A percentile compares a stretch with the other conserved stretches of the same genome.
Conservation (phyloP, 2,888 invertebrate species). For the Sinelater perroti region DNA sequence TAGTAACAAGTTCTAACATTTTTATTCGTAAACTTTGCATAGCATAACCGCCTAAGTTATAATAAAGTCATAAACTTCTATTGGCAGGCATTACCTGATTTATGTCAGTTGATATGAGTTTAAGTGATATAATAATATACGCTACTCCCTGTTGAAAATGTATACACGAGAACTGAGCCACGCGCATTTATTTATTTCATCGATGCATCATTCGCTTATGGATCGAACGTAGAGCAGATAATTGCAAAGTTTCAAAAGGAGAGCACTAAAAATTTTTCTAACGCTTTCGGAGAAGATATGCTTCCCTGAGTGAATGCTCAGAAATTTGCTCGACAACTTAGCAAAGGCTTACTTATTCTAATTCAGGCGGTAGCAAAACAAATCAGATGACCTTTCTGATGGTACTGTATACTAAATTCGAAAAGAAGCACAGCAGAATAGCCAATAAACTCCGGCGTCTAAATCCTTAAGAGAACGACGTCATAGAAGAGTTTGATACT, state of each 20-base stretch:
- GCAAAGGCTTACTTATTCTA: too few relatives aligned
- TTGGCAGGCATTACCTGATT: too few relatives aligned
- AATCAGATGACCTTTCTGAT: constrained; percentile 82
- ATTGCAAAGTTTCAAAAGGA: constrained; percentile 67
- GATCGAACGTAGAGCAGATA: constrained; percentile 70
- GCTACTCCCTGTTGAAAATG: too few relatives aligned
- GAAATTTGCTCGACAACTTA: constrained; percentile 73
- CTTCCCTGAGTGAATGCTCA: constrained; percentile 71
- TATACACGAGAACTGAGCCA: too few relatives aligned
- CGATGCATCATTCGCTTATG: constrained; percentile 80
- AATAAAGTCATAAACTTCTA: too few relatives aligned
- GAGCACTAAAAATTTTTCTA: constrained; percentile 72
- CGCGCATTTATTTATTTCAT: too few relatives aligned
- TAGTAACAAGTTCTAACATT: too few relatives aligned
- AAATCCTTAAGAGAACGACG: constrained; percentile 79
- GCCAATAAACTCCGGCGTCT: constrained; percentile 68
- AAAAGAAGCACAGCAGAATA: constrained; percentile 83
- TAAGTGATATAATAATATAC: too few relatives aligned
- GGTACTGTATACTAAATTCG: constrained; percentile 75
- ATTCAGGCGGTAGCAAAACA: constrained; percentile 76
- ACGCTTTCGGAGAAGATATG: constrained; percentile 71
- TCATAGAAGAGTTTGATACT: constrained; percentile 68
- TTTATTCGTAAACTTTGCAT: too few relatives aligned
- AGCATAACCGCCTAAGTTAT: too few relatives aligned
- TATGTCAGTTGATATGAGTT: too few relatives aligned